These are phyloP conservation scores for Hoplias malabaricus DNA, from an alignment of 2,113 vertebrate species.

Conservation along the genomic window DNA sequence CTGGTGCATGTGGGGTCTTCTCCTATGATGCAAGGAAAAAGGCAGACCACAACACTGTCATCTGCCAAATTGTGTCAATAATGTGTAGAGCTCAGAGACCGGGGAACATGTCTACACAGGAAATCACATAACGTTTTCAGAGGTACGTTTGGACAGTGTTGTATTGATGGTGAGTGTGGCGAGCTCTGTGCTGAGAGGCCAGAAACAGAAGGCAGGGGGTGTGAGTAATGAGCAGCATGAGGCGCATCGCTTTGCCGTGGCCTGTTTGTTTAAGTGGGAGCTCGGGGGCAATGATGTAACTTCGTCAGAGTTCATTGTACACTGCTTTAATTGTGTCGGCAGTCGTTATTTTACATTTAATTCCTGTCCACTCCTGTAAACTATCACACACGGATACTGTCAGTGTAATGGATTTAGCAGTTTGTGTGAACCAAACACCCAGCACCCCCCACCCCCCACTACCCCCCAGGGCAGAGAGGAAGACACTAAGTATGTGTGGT, in stretches of 20 bases:
- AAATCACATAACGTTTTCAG: background rate
- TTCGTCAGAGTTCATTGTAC: background rate
- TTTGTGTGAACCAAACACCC: no score
- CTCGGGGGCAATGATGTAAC: background rate
- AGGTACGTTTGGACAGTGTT: background rate
- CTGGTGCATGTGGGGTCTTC: no score
- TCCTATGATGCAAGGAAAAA: no score
- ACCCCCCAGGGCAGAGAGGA: no score
- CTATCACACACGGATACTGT: background rate
- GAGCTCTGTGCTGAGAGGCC: background rate
- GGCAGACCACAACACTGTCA: slow-evolving; percentile 47
- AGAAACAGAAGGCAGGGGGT: background rate
- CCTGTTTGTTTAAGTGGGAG: slow-evolving; percentile 5
- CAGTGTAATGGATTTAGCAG: background rate
- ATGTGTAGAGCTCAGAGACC: background rate
- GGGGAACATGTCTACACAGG: background rate
- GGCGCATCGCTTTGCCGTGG: background rate
- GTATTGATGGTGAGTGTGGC: background rate
- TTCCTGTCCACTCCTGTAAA: background rate
- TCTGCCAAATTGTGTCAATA: slow-evolving; percentile 1
- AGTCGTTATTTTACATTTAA: background rate
- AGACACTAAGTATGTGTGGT: no score
- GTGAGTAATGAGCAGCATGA: background rate
- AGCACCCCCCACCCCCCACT: no score
- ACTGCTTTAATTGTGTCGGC: background rate